These are phyloP conservation scores for Spodoptera littoralis DNA, from an alignment of 2,888 invertebrate species.

Conservation along the genomic window DNA sequence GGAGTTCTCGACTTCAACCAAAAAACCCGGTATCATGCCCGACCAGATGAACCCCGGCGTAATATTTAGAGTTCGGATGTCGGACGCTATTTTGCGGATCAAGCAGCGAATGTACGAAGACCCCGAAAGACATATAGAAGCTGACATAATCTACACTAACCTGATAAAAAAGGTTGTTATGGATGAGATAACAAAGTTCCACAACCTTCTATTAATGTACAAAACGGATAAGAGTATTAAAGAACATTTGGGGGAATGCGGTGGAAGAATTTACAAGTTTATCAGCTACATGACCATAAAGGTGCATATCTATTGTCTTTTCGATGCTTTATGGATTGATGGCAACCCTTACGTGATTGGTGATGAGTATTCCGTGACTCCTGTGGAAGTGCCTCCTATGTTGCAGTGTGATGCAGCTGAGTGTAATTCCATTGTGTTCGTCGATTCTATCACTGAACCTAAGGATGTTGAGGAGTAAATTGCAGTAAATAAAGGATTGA, in stretches of 20 bases:
- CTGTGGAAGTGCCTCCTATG: constrained; percentile 82
- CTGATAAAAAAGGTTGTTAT: constrained; percentile 83
- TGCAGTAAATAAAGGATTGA: constrained; percentile 36
- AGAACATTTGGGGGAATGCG: constrained; percentile 84
- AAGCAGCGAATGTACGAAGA: constrained; percentile 86
- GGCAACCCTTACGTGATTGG: constrained; percentile 85
- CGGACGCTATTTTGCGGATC: constrained; percentile 82
- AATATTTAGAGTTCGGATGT: constrained; percentile 83
- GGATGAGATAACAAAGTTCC: constrained; percentile 85
- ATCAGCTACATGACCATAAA: constrained; percentile 86
- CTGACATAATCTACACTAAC: constrained; percentile 84
- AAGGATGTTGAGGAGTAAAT: constrained; percentile 79
- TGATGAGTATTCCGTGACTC: constrained; percentile 84
- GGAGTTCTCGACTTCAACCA: constrained; percentile 78
- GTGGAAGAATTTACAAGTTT: constrained; percentile 83
- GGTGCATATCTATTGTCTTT: constrained; percentile 84
- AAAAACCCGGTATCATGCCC: constrained; percentile 78
- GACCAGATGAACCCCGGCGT: constrained; percentile 86
- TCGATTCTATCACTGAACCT: constrained; percentile 84
- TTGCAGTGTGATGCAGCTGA: constrained; percentile 84
- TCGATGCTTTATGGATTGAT: constrained; percentile 85
- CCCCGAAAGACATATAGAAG: constrained; percentile 82
- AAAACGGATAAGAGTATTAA: constrained; percentile 84
- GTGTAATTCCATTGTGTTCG: constrained; percentile 82
- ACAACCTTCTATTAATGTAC: constrained; percentile 82